These are phyloP conservation scores for Sebastes schlegelii DNA, from an alignment of 2,113 vertebrate genomes.

Conservation along the genomic window DNA sequence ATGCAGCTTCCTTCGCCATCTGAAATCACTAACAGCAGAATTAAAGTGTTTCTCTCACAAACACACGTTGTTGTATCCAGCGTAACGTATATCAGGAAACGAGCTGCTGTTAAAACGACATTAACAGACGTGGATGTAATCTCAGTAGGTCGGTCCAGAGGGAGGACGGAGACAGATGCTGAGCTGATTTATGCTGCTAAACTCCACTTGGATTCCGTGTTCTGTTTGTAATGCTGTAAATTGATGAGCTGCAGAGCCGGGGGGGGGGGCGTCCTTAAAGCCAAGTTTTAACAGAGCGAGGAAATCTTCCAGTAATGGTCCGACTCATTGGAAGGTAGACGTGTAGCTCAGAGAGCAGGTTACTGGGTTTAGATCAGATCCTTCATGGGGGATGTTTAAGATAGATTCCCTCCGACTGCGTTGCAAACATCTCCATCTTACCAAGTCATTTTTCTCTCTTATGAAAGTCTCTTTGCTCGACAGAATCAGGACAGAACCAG, in stretches of 20 bases:
- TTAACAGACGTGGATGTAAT: conserved; percentile 32
- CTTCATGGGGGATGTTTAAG: background rate
- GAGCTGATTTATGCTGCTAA: conserved; percentile 43
- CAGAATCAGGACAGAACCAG: too few relatives aligned
- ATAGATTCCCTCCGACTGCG: too few relatives aligned
- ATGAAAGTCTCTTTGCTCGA: too few relatives aligned
- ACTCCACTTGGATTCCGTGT: conserved; percentile 21
- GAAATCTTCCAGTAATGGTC: conserved; percentile 12
- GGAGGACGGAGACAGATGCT: conserved; percentile 38
- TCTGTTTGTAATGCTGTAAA: conserved; percentile 40
- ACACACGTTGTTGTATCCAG: background rate
- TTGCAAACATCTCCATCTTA: too few relatives aligned
- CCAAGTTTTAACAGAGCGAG: conserved; percentile 17
- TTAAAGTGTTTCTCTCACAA: background rate
- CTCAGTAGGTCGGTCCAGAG: conserved; percentile 1
- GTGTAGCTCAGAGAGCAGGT: background rate
- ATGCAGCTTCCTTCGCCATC: conserved; percentile 20
- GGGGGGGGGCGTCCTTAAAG: conserved; percentile 11
- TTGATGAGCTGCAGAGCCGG: conserved; percentile 36
- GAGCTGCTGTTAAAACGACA: conserved; percentile 2
- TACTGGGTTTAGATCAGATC: background rate
- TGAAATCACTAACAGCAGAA: background rate
- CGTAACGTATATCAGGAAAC: background rate
- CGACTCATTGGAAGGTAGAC: background rate
- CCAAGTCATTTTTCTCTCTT: too few relatives aligned